Evolutionary conservation across 2,888 invertebrate species (phyloP), one percentile per base, ranked within the genome.

Genomic region (Amphipyra berbera): DNA sequence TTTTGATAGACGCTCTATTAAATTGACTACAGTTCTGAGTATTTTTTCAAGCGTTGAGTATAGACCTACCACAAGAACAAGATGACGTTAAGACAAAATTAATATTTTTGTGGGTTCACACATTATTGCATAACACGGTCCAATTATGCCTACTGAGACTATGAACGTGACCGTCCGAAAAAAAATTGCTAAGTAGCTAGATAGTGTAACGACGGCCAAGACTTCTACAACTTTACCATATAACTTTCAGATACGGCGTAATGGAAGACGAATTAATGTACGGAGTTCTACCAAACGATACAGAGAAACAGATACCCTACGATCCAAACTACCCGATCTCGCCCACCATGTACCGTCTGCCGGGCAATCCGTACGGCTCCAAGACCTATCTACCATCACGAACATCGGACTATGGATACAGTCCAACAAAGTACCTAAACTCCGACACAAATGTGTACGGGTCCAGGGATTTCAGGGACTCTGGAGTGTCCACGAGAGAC

Each of bases 251-350:
- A 88, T 95, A 94, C 78, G 94, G 93, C 3, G 89, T 89, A 35
- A 92, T 94, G 90, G 95, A 94, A 42, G 93, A 94, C 63, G 95
- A 95, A 37, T 75, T 95, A 9, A 91, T 95, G 89, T 95, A 95
- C 81, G 94, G 95, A 10, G 90, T 92, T 0, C 70, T 92, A 53
- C 89, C 90, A 15, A 88, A 79, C 35, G 94, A 94, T 53, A 84
- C 89, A 0, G 94, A 95, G n/a, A 95, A 95, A 77, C 94, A 93
- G 78, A 87, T 92, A 9, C 89, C 91, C 0, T 95, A 95, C 82
- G 95, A 95, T 40, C 93, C 95, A 3, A 92, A 90, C 83, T 95
- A 95, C 78, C 93, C 95, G 0, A 95, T 93, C 66, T 96, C 90
- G 68, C 95, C 88, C 35, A 94, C 90, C 41, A 92, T 94, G 93